Conservation (phyloP, 2,888 invertebrate species). For the Tigriopus californicus region DNA sequence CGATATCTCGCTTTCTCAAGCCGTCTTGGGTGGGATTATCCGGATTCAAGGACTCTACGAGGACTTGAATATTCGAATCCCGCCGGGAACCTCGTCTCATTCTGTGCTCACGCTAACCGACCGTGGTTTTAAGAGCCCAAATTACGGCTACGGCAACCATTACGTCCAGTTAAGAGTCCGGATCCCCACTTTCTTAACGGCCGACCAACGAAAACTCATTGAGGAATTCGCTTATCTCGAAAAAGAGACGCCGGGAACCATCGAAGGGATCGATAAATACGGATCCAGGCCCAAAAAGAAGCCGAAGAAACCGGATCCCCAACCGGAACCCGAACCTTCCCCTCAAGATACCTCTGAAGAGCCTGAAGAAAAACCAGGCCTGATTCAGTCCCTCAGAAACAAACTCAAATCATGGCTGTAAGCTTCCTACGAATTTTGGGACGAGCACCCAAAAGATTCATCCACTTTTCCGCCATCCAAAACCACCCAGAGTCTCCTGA, state of each 20-base stretch:
- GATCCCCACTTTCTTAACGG: neutral
- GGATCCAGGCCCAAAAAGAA: too few relatives aligned
- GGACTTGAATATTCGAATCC: constrained; percentile 76
- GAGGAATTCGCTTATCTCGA: neutral
- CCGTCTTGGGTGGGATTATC: constrained; percentile 77
- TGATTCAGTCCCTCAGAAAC: neutral
- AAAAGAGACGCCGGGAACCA: neutral
- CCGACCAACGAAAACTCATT: neutral
- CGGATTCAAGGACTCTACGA: constrained; percentile 66
- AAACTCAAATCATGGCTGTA: neutral
- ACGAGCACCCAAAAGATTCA: too few relatives aligned
- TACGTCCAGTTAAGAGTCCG: constrained; percentile 74
- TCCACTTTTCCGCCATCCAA: too few relatives aligned
- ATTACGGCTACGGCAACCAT: constrained; percentile 83
- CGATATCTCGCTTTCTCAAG: constrained; percentile 70
- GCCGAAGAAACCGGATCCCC: too few relatives aligned
- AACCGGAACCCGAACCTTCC: too few relatives aligned
- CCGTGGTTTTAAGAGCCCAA: constrained; percentile 81
- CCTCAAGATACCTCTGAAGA: neutral
- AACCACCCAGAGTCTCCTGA: constrained; percentile 22
- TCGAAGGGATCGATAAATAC: neutral
- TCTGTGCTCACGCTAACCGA: constrained; percentile 58
- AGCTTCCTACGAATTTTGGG: too few relatives aligned
- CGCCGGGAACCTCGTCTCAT: constrained; percentile 84
- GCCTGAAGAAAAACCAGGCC: neutral